These are phyloP conservation scores for Thalassophryne amazonica DNA, from an alignment of 2,797 vertebrate species.

Conservation along the genomic window DNA sequence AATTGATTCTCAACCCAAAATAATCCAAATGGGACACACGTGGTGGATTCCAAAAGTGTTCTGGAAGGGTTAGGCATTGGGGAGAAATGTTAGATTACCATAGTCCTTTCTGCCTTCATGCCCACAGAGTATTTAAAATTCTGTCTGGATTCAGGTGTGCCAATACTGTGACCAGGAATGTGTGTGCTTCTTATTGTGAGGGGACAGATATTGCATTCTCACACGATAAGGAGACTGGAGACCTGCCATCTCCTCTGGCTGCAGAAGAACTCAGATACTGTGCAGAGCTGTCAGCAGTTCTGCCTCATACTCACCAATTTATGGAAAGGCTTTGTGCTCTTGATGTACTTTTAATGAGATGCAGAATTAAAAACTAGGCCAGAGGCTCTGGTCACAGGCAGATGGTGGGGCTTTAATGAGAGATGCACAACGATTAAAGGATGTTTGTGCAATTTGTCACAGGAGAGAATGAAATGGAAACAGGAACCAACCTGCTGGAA, in stretches of 20 bases:
- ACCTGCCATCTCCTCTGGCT: slow-evolving; percentile 57
- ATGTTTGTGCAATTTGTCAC: slow-evolving; percentile 54
- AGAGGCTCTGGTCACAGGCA: slow-evolving; percentile 31
- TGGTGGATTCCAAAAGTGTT: too few relatives aligned
- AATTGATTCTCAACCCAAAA: too few relatives aligned
- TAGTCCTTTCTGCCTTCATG: too few relatives aligned
- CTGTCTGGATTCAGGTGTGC: not conserved
- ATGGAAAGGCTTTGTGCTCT: slow-evolving; percentile 52
- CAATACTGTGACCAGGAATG: slow-evolving; percentile 8
- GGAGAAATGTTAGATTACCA: too few relatives aligned
- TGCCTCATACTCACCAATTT: slow-evolving; percentile 56
- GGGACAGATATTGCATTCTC: slow-evolving; percentile 51
- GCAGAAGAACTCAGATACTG: slow-evolving; percentile 52
- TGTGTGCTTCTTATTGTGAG: slow-evolving; percentile 37
- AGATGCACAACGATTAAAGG: slow-evolving; percentile 32
- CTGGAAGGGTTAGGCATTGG: too few relatives aligned
- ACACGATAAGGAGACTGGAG: slow-evolving; percentile 68
- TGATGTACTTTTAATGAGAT: slow-evolving; percentile 57
- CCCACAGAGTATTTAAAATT: too few relatives aligned
- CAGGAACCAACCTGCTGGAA: slow-evolving; percentile 40
- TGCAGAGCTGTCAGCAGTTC: slow-evolving; percentile 66
- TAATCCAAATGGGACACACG: too few relatives aligned
- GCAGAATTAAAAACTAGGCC: slow-evolving; percentile 57
- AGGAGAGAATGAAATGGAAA: slow-evolving; percentile 45
- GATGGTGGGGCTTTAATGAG: slow-evolving; percentile 58